Conservation (phyloP, 2,888 invertebrate genomes). For the Nomada ferruginata region DNA sequence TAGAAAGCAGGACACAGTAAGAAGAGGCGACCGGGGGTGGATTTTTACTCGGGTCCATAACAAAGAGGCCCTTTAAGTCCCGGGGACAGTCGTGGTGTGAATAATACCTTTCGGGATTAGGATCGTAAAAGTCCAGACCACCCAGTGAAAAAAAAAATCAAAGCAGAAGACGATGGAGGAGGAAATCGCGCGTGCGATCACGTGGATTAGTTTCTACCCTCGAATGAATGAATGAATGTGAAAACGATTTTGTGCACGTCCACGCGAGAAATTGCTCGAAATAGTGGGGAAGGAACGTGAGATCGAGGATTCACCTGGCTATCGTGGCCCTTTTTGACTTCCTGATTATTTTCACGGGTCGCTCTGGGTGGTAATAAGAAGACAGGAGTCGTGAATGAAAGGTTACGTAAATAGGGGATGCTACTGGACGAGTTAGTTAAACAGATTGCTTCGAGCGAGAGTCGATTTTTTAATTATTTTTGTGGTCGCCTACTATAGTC, state of each 20-base stretch:
- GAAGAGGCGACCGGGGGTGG: slow-evolving; percentile 76
- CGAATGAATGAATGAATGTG: slow-evolving; percentile 41
- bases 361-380: too few species aligned
- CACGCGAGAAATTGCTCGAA: slow-evolving; percentile 3
- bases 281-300: slow-evolving; percentile 8
- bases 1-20: slow-evolving; percentile 71
- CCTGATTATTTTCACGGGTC: slow-evolving; percentile 1
- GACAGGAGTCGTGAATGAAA: too few species aligned
- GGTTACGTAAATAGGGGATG: too few species aligned
- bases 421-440: too few species aligned
- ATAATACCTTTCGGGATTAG: slow-evolving; percentile 83
- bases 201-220: slow-evolving; percentile 61
- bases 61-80: slow-evolving; percentile 78
- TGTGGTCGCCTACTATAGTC: too few species aligned
- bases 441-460: background rate
- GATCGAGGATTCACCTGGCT: slow-evolving; percentile 4
- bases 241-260: slow-evolving; percentile 26
- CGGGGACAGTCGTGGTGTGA: slow-evolving; percentile 81
- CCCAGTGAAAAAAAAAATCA: slow-evolving; percentile 66
- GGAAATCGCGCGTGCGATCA: slow-evolving; percentile 69
- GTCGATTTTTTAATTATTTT: too few species aligned
- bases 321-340: slow-evolving; percentile 7
- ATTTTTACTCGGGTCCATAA: slow-evolving; percentile 71
- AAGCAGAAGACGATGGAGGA: slow-evolving; percentile 33
- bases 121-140: slow-evolving; percentile 75